phyloP scores from a whole-genome alignment of 2,113 vertebrate genomes.

The Thunnus thynnus region DNA sequence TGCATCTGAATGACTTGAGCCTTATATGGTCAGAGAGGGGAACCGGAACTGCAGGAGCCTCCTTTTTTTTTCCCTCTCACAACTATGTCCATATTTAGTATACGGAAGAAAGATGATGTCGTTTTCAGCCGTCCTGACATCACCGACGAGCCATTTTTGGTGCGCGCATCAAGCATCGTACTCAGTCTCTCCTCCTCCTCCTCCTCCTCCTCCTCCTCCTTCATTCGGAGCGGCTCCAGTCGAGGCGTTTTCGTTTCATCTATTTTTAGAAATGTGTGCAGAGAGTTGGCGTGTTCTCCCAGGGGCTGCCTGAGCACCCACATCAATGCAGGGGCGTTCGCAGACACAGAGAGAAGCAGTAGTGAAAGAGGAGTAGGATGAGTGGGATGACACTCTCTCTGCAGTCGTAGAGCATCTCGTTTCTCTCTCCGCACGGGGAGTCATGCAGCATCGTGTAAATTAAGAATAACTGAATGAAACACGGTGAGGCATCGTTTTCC shows the following conservation, averaged over 20 bases:
- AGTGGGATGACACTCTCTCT: slow-evolving; percentile 41
- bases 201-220: not conserved
- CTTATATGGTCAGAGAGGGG: slow-evolving; percentile 61
- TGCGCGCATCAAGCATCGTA: slow-evolving; percentile 33
- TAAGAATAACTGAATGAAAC: slow-evolving; percentile 25
- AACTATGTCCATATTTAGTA: slow-evolving; percentile 75
- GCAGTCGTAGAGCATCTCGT: slow-evolving; percentile 22
- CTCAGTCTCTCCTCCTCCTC: slow-evolving; percentile 57
- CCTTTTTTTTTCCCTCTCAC: slow-evolving; percentile 27
- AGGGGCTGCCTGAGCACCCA: slow-evolving; percentile 70
- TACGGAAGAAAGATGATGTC: slow-evolving; percentile 64
- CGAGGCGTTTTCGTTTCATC: slow-evolving; percentile 60
- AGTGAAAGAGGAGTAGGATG: slow-evolving; percentile 39
- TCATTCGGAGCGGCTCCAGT: slow-evolving; percentile 25
- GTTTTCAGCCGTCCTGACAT: slow-evolving; percentile 67
- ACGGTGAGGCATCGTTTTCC: slow-evolving; percentile 22
- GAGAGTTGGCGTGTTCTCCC: slow-evolving; percentile 71
- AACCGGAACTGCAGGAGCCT: slow-evolving; percentile 77
- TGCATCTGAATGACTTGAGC: slow-evolving; percentile 43
- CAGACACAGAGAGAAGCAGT: slow-evolving; percentile 41
- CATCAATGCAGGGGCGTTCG: slow-evolving; percentile 66
- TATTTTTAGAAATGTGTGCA: slow-evolving; percentile 79
- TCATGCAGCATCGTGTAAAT: slow-evolving; percentile 25
- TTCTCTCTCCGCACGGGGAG: not conserved
- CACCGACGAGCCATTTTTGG: slow-evolving; percentile 77